A percentile compares a stretch with the other conserved stretches of the same genome.
Conservation (phyloP, 2,113 vertebrate genomes). For the Megaceryle torquata region DNA sequence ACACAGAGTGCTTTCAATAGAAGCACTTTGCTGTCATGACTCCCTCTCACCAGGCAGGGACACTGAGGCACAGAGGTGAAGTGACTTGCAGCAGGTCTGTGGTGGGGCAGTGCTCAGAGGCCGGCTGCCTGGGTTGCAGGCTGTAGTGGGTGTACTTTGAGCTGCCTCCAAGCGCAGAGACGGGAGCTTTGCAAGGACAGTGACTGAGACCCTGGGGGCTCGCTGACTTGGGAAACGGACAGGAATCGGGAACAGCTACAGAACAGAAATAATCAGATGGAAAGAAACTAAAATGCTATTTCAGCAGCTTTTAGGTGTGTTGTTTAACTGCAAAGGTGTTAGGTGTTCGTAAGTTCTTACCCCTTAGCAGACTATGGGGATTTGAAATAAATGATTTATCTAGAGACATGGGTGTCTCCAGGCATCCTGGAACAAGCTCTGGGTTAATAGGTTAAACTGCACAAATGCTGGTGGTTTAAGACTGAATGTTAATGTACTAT, state of each 20-base stretch:
- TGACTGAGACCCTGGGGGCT: not conserved
- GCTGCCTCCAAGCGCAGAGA: not conserved
- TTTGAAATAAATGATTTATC: not conserved
- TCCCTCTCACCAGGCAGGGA: not conserved
- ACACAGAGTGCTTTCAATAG: not conserved
- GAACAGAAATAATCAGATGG: not conserved
- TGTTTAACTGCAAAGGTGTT: not conserved
- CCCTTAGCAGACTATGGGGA: not conserved
- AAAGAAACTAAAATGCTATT: not conserved
- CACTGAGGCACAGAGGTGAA: slow-evolving; percentile 51
- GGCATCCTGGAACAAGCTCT: not conserved
- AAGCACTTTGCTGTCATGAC: not conserved
- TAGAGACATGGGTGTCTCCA: not conserved
- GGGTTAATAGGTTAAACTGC: not conserved
- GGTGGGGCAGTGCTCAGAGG: not conserved
- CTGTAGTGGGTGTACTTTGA: rapidly evolving
- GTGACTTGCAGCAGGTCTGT: not conserved
- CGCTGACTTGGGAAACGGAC: not conserved
- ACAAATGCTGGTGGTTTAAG: not conserved
- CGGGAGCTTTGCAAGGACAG: not conserved
- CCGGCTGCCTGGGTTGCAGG: not conserved
- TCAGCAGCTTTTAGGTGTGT: not conserved
- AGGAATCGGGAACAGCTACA: not conserved
- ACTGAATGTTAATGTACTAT: not conserved
- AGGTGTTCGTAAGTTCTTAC: not conserved